Evolutionary conservation across 2,888 invertebrate species (phyloP), one percentile per base, ranked within the genome.

Genomic region (Leucoma salicis): DNA sequence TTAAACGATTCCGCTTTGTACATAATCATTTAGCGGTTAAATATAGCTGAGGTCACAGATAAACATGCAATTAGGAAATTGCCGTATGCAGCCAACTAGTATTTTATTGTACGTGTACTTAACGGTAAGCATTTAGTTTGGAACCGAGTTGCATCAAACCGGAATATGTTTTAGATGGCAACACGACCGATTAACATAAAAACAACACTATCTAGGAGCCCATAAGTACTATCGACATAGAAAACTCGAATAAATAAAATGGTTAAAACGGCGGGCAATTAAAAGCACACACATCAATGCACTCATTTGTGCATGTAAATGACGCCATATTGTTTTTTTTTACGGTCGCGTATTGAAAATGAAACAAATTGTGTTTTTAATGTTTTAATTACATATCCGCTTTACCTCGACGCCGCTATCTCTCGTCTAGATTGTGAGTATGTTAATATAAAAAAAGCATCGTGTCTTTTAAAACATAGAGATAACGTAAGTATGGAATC

Each of bases 51-150:
- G 67, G 74, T 70, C 65, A 71, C 66, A 72, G 74, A 73, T 78
- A 73, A 79, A 77, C 74, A 72, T 59, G 74, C 73, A 74, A 82
- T 82, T 83, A 82, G 74, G 55, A 71, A 73, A 84, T 84, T 80
- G 78, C 72, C 82, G 81, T 83, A 83, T 62, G 68, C 63, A 70
- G 64, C 55, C 47, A 44, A 50, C 69, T 66, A 69, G 70, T 68
- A 75, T 73, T 75, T 77, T 76, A 78, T 74, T 77, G 74, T 60
- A 66, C 62, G 70, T 65, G 72, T 70, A 70, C 66, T 72, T 80
- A 82, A 82, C 79, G 79, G 76, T 77, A 68, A 51, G 58, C 67
- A 61, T 66, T 65, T 49, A 63, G 63, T 66, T 63, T 53, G 61
- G 55, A 54, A 52, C 55, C 49, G 37, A 53, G 62, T 54, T 61